Percentiles rank a stretch among this genome's conserved stretches.
phyloP scores from a whole-genome alignment of 2,797 vertebrate genomes.

The Bovichtus diacanthus region DNA sequence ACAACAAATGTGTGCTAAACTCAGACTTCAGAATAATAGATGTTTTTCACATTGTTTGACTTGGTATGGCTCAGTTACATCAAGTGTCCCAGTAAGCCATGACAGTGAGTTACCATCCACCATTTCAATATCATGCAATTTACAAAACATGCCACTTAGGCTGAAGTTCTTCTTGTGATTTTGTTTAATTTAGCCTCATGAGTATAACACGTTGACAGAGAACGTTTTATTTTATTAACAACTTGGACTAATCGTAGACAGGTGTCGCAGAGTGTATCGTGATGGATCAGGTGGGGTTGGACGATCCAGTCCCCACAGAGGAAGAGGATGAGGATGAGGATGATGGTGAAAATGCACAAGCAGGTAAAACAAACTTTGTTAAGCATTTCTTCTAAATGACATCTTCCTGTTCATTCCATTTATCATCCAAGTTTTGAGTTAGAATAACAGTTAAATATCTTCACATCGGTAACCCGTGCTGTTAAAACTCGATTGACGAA shows the following conservation, averaged over 20 bases:
- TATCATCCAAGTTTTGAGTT: neutral
- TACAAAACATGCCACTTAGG: neutral
- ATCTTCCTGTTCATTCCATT: neutral
- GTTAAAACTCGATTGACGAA: neutral
- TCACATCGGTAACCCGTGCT: neutral
- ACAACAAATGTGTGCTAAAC: neutral
- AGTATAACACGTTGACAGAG: neutral
- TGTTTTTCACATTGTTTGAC: neutral
- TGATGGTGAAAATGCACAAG: constrained; percentile 71
- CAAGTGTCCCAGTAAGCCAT: neutral
- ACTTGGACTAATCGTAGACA: constrained; percentile 45
- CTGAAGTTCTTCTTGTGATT: neutral
- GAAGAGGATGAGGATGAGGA: constrained; percentile 77
- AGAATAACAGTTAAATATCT: neutral
- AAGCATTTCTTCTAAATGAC: neutral
- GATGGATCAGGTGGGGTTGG: constrained; percentile 74
- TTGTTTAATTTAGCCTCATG: neutral
- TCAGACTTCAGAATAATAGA: too few species aligned
- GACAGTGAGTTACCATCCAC: neutral
- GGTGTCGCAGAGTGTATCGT: constrained; percentile 76
- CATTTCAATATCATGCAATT: neutral
- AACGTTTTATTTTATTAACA: neutral
- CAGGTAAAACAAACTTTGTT: constrained; percentile 61
- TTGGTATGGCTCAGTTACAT: neutral
- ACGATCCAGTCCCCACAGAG: constrained; percentile 55